phyloP scores from a whole-genome alignment of 2,888 invertebrate genomes.

The Diarsia brunnea region DNA sequence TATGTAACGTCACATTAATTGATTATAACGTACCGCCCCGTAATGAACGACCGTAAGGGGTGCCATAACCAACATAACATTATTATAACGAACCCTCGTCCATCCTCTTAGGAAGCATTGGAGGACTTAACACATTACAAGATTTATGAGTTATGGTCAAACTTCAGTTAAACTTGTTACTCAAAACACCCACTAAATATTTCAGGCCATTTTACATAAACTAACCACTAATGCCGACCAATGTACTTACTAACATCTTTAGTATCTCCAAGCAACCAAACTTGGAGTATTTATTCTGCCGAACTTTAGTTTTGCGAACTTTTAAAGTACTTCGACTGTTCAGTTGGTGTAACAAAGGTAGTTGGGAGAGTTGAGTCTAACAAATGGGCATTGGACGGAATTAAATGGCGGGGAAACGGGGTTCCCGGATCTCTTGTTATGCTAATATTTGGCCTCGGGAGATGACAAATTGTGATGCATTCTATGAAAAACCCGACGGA shows the following conservation, averaged over 20 bases:
- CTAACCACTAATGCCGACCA: slow-evolving; percentile 69
- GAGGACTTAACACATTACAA: slow-evolving; percentile 54
- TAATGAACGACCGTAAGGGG: slow-evolving; percentile 33
- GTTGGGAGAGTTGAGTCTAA: slow-evolving; percentile 73
- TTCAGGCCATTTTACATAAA: slow-evolving; percentile 66
- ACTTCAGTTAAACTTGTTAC: slow-evolving; percentile 64
- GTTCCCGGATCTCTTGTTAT: slow-evolving; percentile 76
- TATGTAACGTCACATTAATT: slow-evolving; percentile 18
- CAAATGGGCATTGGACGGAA: slow-evolving; percentile 73
- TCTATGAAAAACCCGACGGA: slow-evolving; percentile 59
- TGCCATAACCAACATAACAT: slow-evolving; percentile 34
- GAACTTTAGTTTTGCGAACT: slow-evolving; percentile 74
- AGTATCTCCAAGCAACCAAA: slow-evolving; percentile 71
- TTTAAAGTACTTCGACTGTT: slow-evolving; percentile 76
- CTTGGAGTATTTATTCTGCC: slow-evolving; percentile 75
- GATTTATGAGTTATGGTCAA: slow-evolving; percentile 63
- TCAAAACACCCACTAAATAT: slow-evolving; percentile 64
- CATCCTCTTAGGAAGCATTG: slow-evolving; percentile 42
- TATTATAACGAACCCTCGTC: slow-evolving; percentile 36
- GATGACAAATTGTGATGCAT: slow-evolving; percentile 79
- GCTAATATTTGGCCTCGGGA: slow-evolving; percentile 75
- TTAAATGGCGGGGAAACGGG: slow-evolving; percentile 76
- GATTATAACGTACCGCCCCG: slow-evolving; percentile 18
- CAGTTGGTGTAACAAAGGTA: slow-evolving; percentile 78
- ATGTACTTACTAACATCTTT: slow-evolving; percentile 72